Conservation (phyloP, 2,113 vertebrate species). For the Nesospiza acunhae region DNA sequence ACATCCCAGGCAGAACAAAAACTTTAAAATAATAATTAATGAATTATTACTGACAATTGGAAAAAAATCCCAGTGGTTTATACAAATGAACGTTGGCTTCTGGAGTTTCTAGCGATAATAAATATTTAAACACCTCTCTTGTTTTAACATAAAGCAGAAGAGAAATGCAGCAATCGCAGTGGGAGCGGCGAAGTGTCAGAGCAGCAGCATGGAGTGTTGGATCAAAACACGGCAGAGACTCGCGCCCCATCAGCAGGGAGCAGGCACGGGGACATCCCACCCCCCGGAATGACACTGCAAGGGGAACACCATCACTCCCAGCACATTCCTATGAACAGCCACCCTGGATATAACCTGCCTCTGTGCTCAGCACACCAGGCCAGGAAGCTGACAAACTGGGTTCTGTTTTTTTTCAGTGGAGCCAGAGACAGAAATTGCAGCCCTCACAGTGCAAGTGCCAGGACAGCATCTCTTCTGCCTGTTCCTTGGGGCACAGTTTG, state of each 20-base stretch:
- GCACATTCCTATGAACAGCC: neutral
- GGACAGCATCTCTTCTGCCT: neutral
- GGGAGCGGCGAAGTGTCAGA: neutral
- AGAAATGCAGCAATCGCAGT: neutral
- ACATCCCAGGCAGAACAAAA: neutral
- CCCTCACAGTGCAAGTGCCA: neutral
- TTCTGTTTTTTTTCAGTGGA: neutral
- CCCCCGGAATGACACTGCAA: fast-evolving
- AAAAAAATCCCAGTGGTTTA: neutral
- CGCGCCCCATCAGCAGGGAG: fast-evolving
- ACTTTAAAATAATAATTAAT: slow-evolving; percentile 48
- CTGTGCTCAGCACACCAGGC: neutral
- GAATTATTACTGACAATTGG: slow-evolving; percentile 36
- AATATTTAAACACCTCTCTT: slow-evolving; percentile 45
- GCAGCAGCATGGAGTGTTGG: neutral
- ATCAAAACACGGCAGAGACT: neutral
- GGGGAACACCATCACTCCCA: neutral
- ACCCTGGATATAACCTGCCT: neutral
- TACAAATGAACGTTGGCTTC: slow-evolving; percentile 15
- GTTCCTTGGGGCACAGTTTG: neutral
- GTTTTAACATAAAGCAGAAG: slow-evolving; percentile 42
- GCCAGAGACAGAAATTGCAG: neutral
- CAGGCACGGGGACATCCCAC: fast-evolving
- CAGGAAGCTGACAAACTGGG: fast-evolving
- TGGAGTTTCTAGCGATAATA: neutral